Evolutionary conservation across 1,140 invertebrate genomes (phyloP).

Genomic region (Wiebesia pumilae): DNA sequence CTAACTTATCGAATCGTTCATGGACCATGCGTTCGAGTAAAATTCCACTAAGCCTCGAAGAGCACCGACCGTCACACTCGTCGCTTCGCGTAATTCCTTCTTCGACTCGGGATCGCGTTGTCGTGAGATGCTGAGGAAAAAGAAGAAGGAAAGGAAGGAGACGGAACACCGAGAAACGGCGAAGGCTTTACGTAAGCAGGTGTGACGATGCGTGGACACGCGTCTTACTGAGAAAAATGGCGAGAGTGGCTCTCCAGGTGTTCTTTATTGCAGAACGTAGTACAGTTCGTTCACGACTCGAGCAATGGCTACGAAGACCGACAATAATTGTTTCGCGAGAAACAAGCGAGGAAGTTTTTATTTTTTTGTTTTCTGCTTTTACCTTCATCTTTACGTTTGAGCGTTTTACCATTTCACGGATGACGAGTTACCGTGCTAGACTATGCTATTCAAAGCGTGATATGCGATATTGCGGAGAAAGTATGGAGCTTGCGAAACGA

Average conservation of each 20-base stretch:
- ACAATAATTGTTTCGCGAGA: conserved; percentile 45
- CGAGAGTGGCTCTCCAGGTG: conserved; percentile 63
- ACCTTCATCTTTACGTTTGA: not conserved
- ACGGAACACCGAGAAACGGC: not conserved
- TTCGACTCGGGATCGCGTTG: not conserved
- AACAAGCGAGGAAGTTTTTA: not conserved
- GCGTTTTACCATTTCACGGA: not conserved
- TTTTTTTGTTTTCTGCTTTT: not conserved
- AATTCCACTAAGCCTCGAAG: conserved; percentile 58
- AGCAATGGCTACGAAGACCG: not conserved
- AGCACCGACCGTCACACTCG: conserved; percentile 65
- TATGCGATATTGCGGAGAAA: not conserved
- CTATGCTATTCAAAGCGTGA: no score
- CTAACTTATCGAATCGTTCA: not conserved
- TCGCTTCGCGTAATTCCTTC: conserved; percentile 39
- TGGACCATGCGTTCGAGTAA: not conserved
- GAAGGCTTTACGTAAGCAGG: conserved; percentile 71
- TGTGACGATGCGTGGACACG: conserved; percentile 75
- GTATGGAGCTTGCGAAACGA: not conserved
- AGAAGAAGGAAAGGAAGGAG: conserved; percentile 53
- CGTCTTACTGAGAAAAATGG: conserved; percentile 70
- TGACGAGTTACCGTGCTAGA: no score
- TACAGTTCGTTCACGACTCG: not conserved
- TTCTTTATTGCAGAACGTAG: conserved; percentile 59
- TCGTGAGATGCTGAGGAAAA: conserved; percentile 45